A percentile compares a stretch with the other conserved stretches of the same genome.
These are phyloP conservation scores for Atherinomorus stipes DNA, from an alignment of 2,113 vertebrate species.

Conservation along the genomic window DNA sequence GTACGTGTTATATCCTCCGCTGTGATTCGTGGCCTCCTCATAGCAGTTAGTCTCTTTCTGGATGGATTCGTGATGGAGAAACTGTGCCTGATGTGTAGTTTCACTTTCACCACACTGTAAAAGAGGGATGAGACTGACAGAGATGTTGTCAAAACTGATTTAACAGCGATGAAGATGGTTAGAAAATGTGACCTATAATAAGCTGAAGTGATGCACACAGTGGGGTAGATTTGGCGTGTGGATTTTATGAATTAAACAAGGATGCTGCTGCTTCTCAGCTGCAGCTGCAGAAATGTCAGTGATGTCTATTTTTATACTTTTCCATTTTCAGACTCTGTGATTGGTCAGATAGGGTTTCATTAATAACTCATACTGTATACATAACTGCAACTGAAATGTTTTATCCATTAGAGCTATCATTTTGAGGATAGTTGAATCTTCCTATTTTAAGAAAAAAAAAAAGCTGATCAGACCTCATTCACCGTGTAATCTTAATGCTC, in stretches of 20 bases:
- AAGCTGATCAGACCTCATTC: not conserved
- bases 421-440: not conserved
- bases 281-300: conserved; percentile 59
- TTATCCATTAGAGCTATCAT: not conserved
- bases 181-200: conserved; percentile 3
- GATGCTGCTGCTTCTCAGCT: conserved; percentile 17
- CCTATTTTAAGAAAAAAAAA: not conserved
- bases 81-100: conserved; percentile 9
- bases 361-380: conserved; percentile 3
- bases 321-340: conserved; percentile 26
- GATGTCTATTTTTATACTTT: conserved; percentile 54
- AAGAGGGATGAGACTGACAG: not conserved
- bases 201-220: not conserved
- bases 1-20: not conserved
- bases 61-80: not conserved
- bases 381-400: conserved; percentile 7
- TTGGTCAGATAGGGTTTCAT: conserved; percentile 33
- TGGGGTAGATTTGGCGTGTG: conserved; percentile 15
- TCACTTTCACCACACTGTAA: not conserved
- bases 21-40: conserved; percentile 18
- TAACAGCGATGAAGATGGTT: conserved; percentile 10
- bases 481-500: too few species aligned
- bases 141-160: not conserved
- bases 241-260: conserved; percentile 45
- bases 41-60: not conserved